Conservation (phyloP, 2,113 vertebrate genomes). For the Petrocephalus microphthalmus region DNA sequence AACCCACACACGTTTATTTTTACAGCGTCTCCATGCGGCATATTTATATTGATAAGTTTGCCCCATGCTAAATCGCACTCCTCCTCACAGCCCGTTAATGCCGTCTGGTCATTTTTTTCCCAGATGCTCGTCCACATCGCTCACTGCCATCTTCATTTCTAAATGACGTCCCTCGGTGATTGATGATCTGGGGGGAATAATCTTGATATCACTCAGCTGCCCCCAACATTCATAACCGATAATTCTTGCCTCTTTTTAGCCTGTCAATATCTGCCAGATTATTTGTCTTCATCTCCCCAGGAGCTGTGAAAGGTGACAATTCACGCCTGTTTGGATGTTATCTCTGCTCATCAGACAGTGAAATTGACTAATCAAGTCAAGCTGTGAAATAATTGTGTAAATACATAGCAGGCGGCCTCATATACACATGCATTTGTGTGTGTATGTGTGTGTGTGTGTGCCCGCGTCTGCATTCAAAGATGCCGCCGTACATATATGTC, state of each 20-base stretch:
- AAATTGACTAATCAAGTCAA: conserved; percentile 13
- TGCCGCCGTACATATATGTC: background rate
- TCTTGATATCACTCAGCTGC: background rate
- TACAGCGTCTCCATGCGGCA: background rate
- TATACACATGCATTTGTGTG: background rate
- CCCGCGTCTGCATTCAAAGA: background rate
- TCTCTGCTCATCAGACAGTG: conserved; percentile 18
- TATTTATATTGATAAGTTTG: background rate
- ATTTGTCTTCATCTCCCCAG: conserved; percentile 12
- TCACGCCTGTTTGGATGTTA: conserved; percentile 4
- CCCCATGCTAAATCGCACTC: background rate
- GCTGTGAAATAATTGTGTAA: background rate
- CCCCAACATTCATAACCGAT: background rate
- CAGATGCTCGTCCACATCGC: background rate
- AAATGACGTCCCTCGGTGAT: background rate
- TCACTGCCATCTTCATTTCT: background rate
- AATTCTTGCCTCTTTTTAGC: conserved; percentile 12
- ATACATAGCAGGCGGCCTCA: background rate
- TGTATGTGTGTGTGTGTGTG: background rate
- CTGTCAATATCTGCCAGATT: conserved; percentile 7
- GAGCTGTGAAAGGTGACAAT: conserved; percentile 16
- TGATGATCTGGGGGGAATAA: conserved; percentile 15
- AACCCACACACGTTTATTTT: background rate
- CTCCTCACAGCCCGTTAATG: background rate
- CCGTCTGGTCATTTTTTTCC: background rate